phyloP scores from a whole-genome alignment of 2,888 invertebrate genomes.

The Unio delphinus region DNA sequence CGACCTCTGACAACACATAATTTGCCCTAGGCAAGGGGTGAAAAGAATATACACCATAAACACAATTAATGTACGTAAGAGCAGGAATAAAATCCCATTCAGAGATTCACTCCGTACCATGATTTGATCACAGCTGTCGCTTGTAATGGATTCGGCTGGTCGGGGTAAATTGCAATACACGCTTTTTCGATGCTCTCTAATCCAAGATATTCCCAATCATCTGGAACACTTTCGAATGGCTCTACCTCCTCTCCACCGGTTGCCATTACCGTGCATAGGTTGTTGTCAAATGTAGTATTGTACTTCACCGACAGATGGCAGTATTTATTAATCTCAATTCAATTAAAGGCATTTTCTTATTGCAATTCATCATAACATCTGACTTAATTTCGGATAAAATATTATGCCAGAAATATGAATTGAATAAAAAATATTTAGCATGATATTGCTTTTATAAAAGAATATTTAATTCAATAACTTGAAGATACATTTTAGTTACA shows the following conservation, averaged over 20 bases:
- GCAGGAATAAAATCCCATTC: neutral
- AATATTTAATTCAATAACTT: no score
- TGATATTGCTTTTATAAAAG: no score
- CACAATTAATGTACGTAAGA: neutral
- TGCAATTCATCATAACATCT: neutral
- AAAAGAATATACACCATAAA: no score
- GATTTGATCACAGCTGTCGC: slow-evolving; percentile 90
- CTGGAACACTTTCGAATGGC: slow-evolving; percentile 22
- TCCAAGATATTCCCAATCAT: slow-evolving; percentile 73
- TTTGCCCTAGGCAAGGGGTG: no score
- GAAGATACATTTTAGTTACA: no score
- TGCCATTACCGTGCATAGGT: slow-evolving; percentile 17
- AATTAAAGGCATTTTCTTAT: neutral
- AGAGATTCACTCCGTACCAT: slow-evolving; percentile 77
- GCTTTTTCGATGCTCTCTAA: slow-evolving; percentile 82
- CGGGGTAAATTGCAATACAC: slow-evolving; percentile 84
- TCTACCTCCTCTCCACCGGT: slow-evolving; percentile 9
- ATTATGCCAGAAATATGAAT: no score
- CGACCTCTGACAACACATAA: no score
- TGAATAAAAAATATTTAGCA: no score
- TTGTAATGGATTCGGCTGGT: slow-evolving; percentile 92
- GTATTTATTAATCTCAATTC: neutral
- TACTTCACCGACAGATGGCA: neutral
- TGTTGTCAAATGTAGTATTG: slow-evolving; percentile 1
- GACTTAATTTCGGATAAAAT: no score